Evolutionary conservation across 2,797 vertebrate species (phyloP), one percentile per base, ranked within the genome.

Genomic region (Morus bassanus): DNA sequence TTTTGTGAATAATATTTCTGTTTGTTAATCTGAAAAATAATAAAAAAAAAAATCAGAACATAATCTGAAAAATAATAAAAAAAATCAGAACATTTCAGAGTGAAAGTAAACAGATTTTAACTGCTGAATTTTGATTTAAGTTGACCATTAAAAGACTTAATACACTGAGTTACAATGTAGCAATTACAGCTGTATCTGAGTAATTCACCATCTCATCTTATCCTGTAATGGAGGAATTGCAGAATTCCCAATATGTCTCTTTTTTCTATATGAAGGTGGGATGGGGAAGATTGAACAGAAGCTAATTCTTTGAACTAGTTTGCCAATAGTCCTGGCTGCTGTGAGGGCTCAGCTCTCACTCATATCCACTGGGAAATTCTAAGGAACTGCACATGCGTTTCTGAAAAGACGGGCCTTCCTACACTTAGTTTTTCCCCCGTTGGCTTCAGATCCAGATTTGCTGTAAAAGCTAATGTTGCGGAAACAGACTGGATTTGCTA

Each of bases 1-100:
- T 97, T 91, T 98, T 98, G 97, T 98, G 98, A 89, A 97, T 98
- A 86, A 98, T 98, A 93, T 98, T 98, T 94, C 77, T 98, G 95
- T 98, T 98, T 73, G 98, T 98, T 96, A 98, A 98, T 86, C 98
- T 98, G 96, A 92, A 98, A 98, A 86, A 97, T 0, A 97, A 81
- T 14, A 75, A 76, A 10, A 56, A 56, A 56, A 72, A 74, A 72
- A 16, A 73, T 92, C 23, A 95, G 68, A 93, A 93, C 14, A 72
- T 70, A 98, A 98, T 86, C 98, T 98, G 96, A 92, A 98, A 98
- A 86, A 97, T 0, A 97, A 81, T 14, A 75, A 76, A 10, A 56
- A 56, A 56, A 72, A 74, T 92, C 23, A 95, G 68, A 93, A 93
- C 14, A 72, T 70, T 88, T 89, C 54, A 83, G 35, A 92, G 25